Evolutionary conservation across 2,113 vertebrate genomes (phyloP), one percentile per base, ranked within the genome.

Genomic region (Ardeotis arabs): DNA sequence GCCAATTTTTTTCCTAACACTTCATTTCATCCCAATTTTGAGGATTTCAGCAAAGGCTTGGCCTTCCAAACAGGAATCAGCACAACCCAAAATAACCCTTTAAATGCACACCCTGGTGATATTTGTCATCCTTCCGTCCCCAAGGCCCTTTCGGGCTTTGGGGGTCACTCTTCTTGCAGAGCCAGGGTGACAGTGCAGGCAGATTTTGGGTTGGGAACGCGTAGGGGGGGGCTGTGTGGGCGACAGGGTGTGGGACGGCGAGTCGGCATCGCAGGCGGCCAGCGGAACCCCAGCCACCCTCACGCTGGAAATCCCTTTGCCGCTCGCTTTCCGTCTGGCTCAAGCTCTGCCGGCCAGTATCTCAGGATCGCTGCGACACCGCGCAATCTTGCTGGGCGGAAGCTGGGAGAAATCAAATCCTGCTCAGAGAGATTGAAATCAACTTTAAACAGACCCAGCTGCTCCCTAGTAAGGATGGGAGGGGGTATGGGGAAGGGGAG

Each of bases 391-490:
- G 33, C 53, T 13, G 80, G 73, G 67, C 3, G 0, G 72, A 39
- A 53, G 58, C 85, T 89, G 19, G 0, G 4, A 72, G 96, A 92
- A 96, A 95, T 75, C 58, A 64, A 84, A 90, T 69, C 69, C 81
- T 84, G 66, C 87, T 79, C 67, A 5, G 45, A 91, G 92, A 93
- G 83, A 96, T 73, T 3, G 3, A 68, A 91, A 91, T 94, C 80
- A 6, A 66, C 79, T 89, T 95, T 86, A 91, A 93, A 93, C 22
- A 76, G 93, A 41, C 67, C 39, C 91, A 93, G 77, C 87, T 93
- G 60, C 56, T 94, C 60, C 59, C 47, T 16, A 12, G 44, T 5
- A 62, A 50, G 49, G 31, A 63, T 0, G 13, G n/a, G 78, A 80
- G 78, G 45, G 62, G 41, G 64, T 11, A 31, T 18, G 27, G 35